Base-by-base conservation (phyloP, 2,113 vertebrate genomes). In the Petromus typicus region DNA sequence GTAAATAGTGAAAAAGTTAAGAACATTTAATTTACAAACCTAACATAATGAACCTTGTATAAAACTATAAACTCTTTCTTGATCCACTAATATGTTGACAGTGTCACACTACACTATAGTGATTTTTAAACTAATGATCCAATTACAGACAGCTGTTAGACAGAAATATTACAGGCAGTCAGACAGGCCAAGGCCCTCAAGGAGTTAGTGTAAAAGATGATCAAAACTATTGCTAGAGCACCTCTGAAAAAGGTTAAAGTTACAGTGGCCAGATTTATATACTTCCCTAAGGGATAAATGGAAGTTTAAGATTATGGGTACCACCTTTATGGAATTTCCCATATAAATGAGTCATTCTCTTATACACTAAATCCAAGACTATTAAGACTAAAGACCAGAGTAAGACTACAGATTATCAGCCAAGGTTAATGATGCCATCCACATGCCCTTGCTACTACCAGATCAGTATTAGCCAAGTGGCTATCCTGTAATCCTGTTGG, bases 1-100 rank as follows among this genome's bases (percentile, higher is more conserved):
- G 5, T 69, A 25, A n/a, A n/a, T n/a, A n/a, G 34, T 54, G 14
- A 86, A 69, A 85, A 84, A 18, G 11, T 56, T 6, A 79, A 54
- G 8, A 63, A 14, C 9, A 54, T 56, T 66, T 64, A 76, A 22
- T 64, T 45, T 63, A 71, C 12, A 66, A 45, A 75, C 1, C 37
- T 56, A 89, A 76, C 66, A 76, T 57, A 63, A 54, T 76, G 13
- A 78, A 37, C 3, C 37, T 3, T n/a, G 16, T 69, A 79, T 69
- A 76, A 67, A 79, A 85, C 43, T 40, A 69, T 7, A 84, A 84
- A 90, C 84, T 79, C 43, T 59, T 43, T 75, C 56, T 86, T 94
- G 34, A 94, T 27, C 25, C 73, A 54, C 79, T 78, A 61, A 54
- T 20, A 69, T 86, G 85, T 80, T 43, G 64, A 89, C 14, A 90